Base-by-base conservation (phyloP, 2,888 invertebrate genomes). In the Drosophila anomelani region DNA sequence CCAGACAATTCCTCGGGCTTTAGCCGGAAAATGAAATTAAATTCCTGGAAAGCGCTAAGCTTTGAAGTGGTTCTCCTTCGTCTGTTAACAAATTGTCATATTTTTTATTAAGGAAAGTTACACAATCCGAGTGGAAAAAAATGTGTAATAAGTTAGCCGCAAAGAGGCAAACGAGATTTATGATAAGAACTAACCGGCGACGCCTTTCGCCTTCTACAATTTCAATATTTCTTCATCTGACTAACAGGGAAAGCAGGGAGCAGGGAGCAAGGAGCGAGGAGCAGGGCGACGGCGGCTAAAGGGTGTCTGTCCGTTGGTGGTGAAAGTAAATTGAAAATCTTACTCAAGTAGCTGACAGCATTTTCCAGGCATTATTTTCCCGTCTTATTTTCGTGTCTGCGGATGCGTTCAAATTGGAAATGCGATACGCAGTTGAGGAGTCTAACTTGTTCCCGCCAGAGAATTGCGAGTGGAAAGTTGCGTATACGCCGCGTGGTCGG, bases 221-320 rank as follows among this genome's bases (percentile, higher is more conserved):
- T 86, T 88, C 88, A 84, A 84, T 86, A 85, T 88, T 79, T 85
- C 85, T 80, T 80, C 79, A 83, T 79, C 77, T 75, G 63, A 47
- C 55, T 12, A 64, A 60, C 69, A 39, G 17, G 44, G 15, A 26
- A 38, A 29, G 23, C 23, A 23, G 20, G 41, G 23, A 34, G 41
- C 43, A 20, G 61, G 47, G 29, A 26, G 26, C 26, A 4, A 5
- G 15, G 43, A 29, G 23, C 23, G 23, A 26, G 41, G 23, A 34
- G 41, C 43, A n/a, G 47, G 47, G 29, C 12, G 10, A 20, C 26
- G 51, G 58, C 17, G 51, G 20, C 32, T 10, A 12, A 29, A 10
- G 46, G 63, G 62, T 62, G 38, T 63, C 62, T 62, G 38, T 63
- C 62, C 15, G 32, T 39, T 13, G 26, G 32, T 5, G 26, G 55